Evolutionary conservation across 30 jellyfish, hydroid and myxozoan species (phyloP).

Genomic region (Pseudorhiza aurosa): DNA sequence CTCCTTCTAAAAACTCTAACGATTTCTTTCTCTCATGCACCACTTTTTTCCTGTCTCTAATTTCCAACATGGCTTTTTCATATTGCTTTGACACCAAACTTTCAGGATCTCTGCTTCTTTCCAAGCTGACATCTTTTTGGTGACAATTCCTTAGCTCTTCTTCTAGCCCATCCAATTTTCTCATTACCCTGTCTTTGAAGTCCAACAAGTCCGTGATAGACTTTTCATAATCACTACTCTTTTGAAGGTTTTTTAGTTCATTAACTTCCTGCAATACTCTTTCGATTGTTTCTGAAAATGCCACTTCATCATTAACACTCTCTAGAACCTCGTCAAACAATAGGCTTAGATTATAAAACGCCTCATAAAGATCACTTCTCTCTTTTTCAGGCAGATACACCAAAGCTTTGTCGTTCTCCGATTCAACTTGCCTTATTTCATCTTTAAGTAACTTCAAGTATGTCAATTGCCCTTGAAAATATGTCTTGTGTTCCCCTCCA

Average conservation of each 20-base stretch:
- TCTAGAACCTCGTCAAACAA: conserved; percentile 20
- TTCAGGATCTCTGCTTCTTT: background rate
- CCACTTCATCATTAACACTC: conserved; percentile 3
- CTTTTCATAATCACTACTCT: conserved; percentile 3
- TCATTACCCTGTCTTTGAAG: background rate
- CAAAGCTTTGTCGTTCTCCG: background rate
- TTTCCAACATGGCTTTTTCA: background rate
- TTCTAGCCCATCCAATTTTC: conserved; percentile 1
- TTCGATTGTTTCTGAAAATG: background rate
- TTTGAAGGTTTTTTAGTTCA: background rate
- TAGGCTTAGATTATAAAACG: background rate
- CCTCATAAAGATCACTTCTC: background rate
- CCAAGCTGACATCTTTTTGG: background rate
- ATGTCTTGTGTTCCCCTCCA: background rate
- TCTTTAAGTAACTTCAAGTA: conserved; percentile 8
- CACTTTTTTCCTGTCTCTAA: background rate
- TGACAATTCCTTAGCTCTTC: background rate
- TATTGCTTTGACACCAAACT: background rate
- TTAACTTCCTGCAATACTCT: background rate
- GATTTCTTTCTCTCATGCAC: background rate
- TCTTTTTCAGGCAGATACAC: conserved; percentile 38
- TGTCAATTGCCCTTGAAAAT: background rate
- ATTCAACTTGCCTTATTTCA: conserved; percentile 5
- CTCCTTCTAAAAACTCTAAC: background rate
- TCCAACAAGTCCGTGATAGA: background rate